Base-by-base conservation (phyloP, 2,888 invertebrate species). In the Epirrhoe tristata region DNA sequence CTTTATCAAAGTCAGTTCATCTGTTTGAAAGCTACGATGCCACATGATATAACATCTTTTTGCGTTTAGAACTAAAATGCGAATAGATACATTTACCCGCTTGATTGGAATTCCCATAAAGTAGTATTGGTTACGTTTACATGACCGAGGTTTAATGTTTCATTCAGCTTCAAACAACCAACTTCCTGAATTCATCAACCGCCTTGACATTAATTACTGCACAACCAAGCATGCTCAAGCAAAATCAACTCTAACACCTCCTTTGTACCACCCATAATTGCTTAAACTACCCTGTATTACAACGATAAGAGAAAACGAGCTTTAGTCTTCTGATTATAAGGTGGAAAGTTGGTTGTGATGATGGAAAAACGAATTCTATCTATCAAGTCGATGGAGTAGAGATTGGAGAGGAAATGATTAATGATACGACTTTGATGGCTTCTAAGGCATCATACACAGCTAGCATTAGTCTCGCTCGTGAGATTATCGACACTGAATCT, bases 361-460 rank as follows among this genome's bases (percentile, higher is more conserved):
- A 4, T 43, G 14, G 34, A 43, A 46, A 56, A 66, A 57, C 24
- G 43, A 46, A 51, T 43, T 56, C 46, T 65, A 56, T 67, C 55
- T 50, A 62, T 58, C 48, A 55, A 62, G 63, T 56, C 58, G 61
- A 54, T 70, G 66, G 56, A 58, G 51, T 50, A 48, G 61, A 43
- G 58, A 55, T 63, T 59, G 66, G 59, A 63, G 12, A 61, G 65
- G 57, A 66, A 59, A 70, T 72, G 67, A 72, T 70, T 62, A 68
- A 72, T 70, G 70, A 67, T 67, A 63, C 51, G 55, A 63, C 58
- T 67, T 63, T 63, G 55, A 63, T 63, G 59, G 63, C 55, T 67
- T 58, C 59, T 63, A 63, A 63, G 51, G 51, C 36, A 59, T 36
- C 52, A 8, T 14, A 24, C 14, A 7, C 16, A 16, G 5, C 14